Percentiles rank a stretch among this genome's conserved stretches.
Evolutionary conservation across 1,140 invertebrate species (phyloP).

Genomic region (Pararge aegeria): DNA sequence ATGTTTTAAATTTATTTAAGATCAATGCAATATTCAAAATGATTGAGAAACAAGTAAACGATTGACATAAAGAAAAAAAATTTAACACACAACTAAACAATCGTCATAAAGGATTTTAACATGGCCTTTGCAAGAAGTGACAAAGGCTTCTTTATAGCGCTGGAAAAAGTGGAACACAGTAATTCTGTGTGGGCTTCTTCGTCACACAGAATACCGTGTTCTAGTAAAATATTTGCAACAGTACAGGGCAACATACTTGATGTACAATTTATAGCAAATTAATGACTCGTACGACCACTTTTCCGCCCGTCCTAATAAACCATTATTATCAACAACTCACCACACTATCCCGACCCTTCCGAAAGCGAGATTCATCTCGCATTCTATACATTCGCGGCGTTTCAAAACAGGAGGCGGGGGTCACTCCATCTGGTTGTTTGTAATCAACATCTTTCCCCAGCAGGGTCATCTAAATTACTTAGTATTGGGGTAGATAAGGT

Average conservation of each 20-base stretch:
- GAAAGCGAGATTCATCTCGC: conserved; percentile 12
- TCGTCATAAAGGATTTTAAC: too few relatives aligned
- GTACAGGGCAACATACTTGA: conserved; percentile 12
- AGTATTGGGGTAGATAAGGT: conserved; percentile 60
- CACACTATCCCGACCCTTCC: conserved; percentile 25
- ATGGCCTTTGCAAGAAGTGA: too few relatives aligned
- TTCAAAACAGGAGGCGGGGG: conserved; percentile 27
- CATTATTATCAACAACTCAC: conserved; percentile 35
- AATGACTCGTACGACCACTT: conserved; percentile 30
- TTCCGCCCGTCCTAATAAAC: conserved; percentile 41
- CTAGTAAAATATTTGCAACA: not conserved
- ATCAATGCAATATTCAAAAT: too few relatives aligned
- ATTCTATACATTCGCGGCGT: conserved; percentile 28
- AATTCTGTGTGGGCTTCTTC: too few relatives aligned
- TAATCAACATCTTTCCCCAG: conserved; percentile 57
- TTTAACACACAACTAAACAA: too few relatives aligned
- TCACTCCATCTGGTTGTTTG: conserved; percentile 53
- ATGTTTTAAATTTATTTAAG: too few relatives aligned
- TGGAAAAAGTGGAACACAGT: too few relatives aligned
- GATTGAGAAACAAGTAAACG: too few relatives aligned
- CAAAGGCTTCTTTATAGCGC: too few relatives aligned
- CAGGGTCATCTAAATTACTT: conserved; percentile 66
- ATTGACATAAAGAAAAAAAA: too few relatives aligned
- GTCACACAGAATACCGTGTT: too few relatives aligned
- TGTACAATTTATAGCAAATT: conserved; percentile 31